Evolutionary conservation across 2,888 invertebrate species (phyloP), one percentile per base, ranked within the genome.

Genomic region (Acheta domesticus): DNA sequence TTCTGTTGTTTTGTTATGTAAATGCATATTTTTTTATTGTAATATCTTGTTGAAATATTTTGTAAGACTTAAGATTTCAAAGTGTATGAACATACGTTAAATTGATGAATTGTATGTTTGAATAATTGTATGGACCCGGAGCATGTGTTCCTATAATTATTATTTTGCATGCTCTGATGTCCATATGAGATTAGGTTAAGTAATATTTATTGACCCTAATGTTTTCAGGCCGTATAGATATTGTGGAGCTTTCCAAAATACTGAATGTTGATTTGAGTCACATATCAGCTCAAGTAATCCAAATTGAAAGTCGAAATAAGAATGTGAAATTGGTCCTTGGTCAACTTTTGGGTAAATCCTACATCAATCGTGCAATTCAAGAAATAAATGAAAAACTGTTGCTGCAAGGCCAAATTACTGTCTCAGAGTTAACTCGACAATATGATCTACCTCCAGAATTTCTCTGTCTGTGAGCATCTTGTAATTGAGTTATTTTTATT

Each of bases 361-460:
- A 98, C 85, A 89, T 95, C 80, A 91, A 92, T 82, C 92, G 92
- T 85, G 91, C 98, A 83, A 94, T 96, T 3, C 92, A 94, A 84
- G 97, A 98, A 88, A 93, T 99, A n/a, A 97, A 98, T 89, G 97
- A 98, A 85, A 94, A 93, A 84, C 88, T 99, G 12, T 90, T 92
- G 83, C 93, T 96, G 84, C 92, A 92, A 84, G 99, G 99, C 14
- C 92, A 93, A 86, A 90, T 98, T 77, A 93, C 93, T 80, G 91
- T 98, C 14, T 92, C 93, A 48, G 96, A 98, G 84, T 88, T 99
- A 81, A 95, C 96, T 1, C 91, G 96, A 81, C 91, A 92, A 79
- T 98, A 96, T 88, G 96, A 98, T 87, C 88, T 99, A 78, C 98
- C 98, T 3, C 93, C 95, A 2, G 97, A 98, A 79, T 94, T 98